Base-by-base conservation (phyloP, 2,888 invertebrate genomes). In the Drosophila pullipes region DNA sequence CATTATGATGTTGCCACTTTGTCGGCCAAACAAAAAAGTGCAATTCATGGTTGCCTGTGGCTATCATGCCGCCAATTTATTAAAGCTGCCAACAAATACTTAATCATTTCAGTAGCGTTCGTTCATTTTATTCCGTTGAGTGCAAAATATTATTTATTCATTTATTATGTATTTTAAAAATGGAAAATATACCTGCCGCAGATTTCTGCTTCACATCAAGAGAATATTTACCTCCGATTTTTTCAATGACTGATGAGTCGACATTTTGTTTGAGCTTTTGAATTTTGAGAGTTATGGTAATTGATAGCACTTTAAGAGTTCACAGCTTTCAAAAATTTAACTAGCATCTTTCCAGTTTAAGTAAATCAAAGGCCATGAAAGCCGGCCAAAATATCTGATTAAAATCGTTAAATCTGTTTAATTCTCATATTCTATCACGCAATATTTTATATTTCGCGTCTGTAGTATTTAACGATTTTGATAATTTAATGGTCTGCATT, bases 51-150 rank as follows among this genome's bases (percentile, higher is more conserved):
- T 52, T 13, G 59, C 55, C 39, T 30, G 60, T 64, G 61, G 35
- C 61, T 55, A 70, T 54, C 69, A 58, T 47, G 74, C 74, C 49
- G 60, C 72, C 76, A 85, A 83, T 83, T 88, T 83, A 83, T 84
- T 82, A 77, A 85, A 68, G 62, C 71, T 39, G 41, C 55, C 78
- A 65, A 55, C 72, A 74, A 87, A 75, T 80, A 89, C 77, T 89
- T 82, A 74, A 82, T 87, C 88, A 87, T 80, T 66, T 66, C 71
- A 72, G 67, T 67, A 69, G 52, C 54, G 31, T 57, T 39, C 70
- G 22, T 59, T 50, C 57, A 70, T 58, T 61, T 47, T 52, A 44
- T 18, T 41, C 50, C n/a, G 62, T 58, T 59, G 64, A 70, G 53
- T 37, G 37, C 37, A 65, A 59, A 78, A 39, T 37, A 63, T 68